A percentile compares a stretch with the other conserved stretches of the same genome.
Conservation (phyloP, 2,797 vertebrate genomes). For the Picus viridis region DNA sequence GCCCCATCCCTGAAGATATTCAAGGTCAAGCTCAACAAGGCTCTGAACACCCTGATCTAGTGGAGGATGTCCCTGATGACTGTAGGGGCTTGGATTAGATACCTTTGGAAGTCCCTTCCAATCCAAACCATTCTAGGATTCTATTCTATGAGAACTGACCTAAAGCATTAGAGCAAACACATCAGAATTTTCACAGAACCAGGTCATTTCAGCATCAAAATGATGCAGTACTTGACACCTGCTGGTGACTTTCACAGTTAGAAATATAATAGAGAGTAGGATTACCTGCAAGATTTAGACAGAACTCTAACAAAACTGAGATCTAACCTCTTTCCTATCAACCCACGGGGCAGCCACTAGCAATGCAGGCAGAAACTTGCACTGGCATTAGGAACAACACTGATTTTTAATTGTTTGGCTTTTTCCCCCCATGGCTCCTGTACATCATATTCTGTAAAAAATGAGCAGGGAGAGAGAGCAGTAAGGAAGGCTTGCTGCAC, state of each 20-base stretch:
- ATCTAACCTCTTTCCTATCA: neutral
- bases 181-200: neutral
- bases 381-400: too few relatives aligned
- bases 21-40: too few relatives aligned
- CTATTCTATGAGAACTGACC: too few relatives aligned
- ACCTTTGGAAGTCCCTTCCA: too few relatives aligned
- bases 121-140: too few relatives aligned
- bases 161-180: too few relatives aligned
- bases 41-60: too few relatives aligned
- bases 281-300: neutral
- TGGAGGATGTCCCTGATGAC: too few relatives aligned
- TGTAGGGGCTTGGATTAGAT: too few relatives aligned
- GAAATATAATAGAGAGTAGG: neutral
- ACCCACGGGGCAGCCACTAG: neutral
- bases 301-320: neutral
- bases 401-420: too few relatives aligned
- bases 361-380: neutral
- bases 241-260: neutral
- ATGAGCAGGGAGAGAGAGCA: accelerated
- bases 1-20: too few relatives aligned
- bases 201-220: neutral
- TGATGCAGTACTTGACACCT: neutral
- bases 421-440: neutral
- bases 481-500: neutral
- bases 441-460: neutral